Evolutionary conservation across 2,113 vertebrate species (phyloP).

Genomic region (Barbus barbus): DNA sequence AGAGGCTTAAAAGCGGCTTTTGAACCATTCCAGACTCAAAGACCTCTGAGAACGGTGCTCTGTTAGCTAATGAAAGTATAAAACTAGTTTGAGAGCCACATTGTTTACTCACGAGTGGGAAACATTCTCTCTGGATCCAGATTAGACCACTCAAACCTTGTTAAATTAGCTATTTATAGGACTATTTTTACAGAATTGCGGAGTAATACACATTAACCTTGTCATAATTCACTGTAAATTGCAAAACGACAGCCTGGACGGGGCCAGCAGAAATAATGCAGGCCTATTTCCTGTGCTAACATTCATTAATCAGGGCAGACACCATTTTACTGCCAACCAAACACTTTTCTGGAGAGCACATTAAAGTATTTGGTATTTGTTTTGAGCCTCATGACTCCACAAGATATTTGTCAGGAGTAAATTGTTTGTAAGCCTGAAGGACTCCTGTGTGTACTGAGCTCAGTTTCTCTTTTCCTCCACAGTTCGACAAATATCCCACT

Average conservation of each 20-base stretch:
- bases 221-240: constrained; percentile 17
- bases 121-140: constrained; percentile 66
- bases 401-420: not conserved
- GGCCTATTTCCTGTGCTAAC: not conserved
- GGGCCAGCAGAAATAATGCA: not conserved
- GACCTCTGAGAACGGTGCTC: constrained; percentile 45
- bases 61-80: constrained; percentile 73
- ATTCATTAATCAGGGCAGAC: not conserved
- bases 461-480: constrained; percentile 76
- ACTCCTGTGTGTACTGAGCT: constrained; percentile 71
- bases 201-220: constrained; percentile 35
- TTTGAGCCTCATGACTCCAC: too few species aligned
- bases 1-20: constrained; percentile 46
- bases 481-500: constrained; percentile 99
- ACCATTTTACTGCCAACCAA: not conserved
- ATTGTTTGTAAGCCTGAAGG: not conserved
- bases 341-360: constrained; percentile 2
- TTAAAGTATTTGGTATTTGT: too few species aligned
- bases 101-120: constrained; percentile 70
- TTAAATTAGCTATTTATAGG: constrained; percentile 59
- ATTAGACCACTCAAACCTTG: constrained; percentile 62
- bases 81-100: constrained; percentile 67
- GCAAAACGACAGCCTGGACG: not conserved
- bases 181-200: constrained; percentile 55
- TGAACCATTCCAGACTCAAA: constrained; percentile 26